Conservation (phyloP, 2,797 vertebrate species). For the Xenops minutus region DNA sequence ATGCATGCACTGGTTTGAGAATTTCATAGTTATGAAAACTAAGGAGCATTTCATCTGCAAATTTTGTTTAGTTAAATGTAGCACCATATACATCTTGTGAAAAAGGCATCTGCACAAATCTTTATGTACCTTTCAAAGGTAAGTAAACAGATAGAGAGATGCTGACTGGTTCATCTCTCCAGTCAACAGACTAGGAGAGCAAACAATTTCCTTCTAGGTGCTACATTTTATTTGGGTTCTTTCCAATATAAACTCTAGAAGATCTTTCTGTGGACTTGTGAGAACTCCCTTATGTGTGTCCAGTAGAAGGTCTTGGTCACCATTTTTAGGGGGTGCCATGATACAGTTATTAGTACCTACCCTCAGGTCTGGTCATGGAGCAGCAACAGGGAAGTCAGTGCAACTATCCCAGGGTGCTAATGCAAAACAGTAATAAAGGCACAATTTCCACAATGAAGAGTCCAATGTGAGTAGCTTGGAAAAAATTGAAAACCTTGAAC, state of each 20-base stretch:
- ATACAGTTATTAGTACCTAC: neutral
- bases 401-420: neutral
- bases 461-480: slow-evolving; percentile 55
- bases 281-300: neutral
- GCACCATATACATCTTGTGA: neutral
- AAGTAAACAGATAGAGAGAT: neutral
- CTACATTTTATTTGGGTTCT: neutral
- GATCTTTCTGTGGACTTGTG: neutral
- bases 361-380: neutral
- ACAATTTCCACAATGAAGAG: slow-evolving; percentile 36
- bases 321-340: neutral
- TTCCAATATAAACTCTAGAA: neutral
- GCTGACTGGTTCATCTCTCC: neutral
- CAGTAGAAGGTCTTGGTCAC: neutral
- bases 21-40: slow-evolving; percentile 50
- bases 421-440: neutral
- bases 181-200: neutral
- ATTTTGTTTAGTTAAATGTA: neutral
- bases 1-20: slow-evolving; percentile 1
- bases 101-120: neutral
- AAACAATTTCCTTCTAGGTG: neutral
- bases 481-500: slow-evolving; percentile 59
- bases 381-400: neutral
- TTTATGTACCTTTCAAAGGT: neutral
- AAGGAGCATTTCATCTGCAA: neutral